A percentile compares a stretch with the other conserved stretches of the same genome.
These are phyloP conservation scores for Romanogobio albipinnatus DNA, from an alignment of 2,113 vertebrate species.

Conservation along the genomic window DNA sequence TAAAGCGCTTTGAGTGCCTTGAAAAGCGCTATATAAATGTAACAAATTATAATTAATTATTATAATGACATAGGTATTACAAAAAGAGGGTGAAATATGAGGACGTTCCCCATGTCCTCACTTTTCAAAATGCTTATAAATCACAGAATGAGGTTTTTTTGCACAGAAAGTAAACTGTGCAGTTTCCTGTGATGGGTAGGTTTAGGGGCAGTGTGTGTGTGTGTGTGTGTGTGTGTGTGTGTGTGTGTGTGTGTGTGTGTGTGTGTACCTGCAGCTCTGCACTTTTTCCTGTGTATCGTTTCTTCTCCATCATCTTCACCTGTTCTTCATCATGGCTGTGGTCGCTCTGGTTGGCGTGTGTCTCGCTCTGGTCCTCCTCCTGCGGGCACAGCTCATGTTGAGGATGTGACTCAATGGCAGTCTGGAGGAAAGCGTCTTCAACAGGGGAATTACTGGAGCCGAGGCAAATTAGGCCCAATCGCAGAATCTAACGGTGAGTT, in stretches of 20 bases:
- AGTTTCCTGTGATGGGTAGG: too few species aligned
- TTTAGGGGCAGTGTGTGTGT: neutral
- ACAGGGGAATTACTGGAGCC: neutral
- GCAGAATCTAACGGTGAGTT: neutral
- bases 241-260: constrained; percentile 56
- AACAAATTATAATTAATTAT: too few species aligned
- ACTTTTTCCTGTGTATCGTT: constrained; percentile 52
- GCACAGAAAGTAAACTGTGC: too few species aligned
- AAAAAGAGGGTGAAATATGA: too few species aligned
- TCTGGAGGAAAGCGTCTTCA: neutral
- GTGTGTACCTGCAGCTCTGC: constrained; percentile 69
- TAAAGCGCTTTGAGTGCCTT: too few species aligned
- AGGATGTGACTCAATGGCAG: neutral
- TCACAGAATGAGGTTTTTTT: too few species aligned
- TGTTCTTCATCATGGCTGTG: constrained; percentile 5
- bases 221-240: neutral
- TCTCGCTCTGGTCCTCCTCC: constrained; percentile 44
- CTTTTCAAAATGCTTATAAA: too few species aligned
- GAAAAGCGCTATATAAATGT: too few species aligned
- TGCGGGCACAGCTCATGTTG: constrained; percentile 15
- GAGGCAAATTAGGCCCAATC: neutral
- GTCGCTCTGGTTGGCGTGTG: constrained; percentile 24
- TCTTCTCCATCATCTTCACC: constrained; percentile 31
- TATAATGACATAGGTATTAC: too few species aligned
- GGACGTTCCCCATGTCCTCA: too few species aligned